Evolutionary conservation across 2,888 invertebrate species (phyloP).

Genomic region (Drosophila neutralis): DNA sequence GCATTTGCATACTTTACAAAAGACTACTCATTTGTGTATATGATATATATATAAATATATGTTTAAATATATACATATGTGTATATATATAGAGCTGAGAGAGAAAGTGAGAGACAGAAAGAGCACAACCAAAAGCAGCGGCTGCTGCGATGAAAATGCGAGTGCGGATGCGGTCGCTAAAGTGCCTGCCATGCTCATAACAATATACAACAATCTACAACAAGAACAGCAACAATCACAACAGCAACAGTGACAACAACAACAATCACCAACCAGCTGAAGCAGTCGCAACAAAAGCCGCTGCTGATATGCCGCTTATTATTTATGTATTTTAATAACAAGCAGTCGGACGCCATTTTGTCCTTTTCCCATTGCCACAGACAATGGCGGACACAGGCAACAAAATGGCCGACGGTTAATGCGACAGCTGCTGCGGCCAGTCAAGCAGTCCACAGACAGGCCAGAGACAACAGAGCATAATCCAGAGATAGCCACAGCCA

Average conservation of each 20-base stretch:
- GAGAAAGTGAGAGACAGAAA: constrained; percentile 2
- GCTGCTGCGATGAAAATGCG: constrained; percentile 47
- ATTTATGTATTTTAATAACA: constrained; percentile 81
- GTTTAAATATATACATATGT: too few species aligned
- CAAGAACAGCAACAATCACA: constrained; percentile 26
- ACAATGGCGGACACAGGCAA: constrained; percentile 73
- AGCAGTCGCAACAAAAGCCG: constrained; percentile 74
- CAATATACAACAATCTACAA: constrained; percentile 59
- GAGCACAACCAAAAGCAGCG: constrained; percentile 40
- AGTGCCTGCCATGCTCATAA: constrained; percentile 79
- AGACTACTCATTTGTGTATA: constrained; percentile 9
- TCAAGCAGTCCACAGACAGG: constrained; percentile 13
- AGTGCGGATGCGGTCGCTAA: constrained; percentile 76
- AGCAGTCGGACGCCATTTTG: constrained; percentile 59
- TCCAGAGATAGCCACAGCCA: constrained; percentile 42
- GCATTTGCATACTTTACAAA: constrained; percentile 36
- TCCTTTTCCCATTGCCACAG: constrained; percentile 59
- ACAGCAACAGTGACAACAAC: constrained; percentile 3
- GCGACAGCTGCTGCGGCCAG: constrained; percentile 77
- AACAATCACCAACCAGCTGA: constrained; percentile 47
- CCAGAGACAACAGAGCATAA: constrained; percentile 16
- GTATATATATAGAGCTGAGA: constrained; percentile 8
- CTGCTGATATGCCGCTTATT: constrained; percentile 81
- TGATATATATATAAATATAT: constrained; percentile 1
- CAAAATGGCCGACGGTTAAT: constrained; percentile 81